Base-by-base conservation (phyloP, 2,888 invertebrate genomes). In the Caenorhabditis sp. region DNA sequence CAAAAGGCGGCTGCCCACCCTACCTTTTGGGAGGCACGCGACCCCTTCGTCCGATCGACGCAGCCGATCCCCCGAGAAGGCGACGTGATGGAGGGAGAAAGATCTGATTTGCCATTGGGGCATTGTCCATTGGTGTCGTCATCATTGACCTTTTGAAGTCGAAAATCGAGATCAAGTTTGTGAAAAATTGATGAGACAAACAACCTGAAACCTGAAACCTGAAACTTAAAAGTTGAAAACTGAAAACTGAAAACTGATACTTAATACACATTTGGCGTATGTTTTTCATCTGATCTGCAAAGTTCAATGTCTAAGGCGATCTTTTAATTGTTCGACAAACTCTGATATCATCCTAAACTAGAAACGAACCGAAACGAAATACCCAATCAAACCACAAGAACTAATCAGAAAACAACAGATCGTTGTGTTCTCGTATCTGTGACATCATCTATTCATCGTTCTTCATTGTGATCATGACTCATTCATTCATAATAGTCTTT, bases 1-100 rank as follows among this genome's bases (percentile, higher is more conserved):
- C 72, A 55, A 74, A 74, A 74, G 72, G 67, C 74, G 74, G 74
- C 76, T 76, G 67, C 76, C 76, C 76, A 67, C 60, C 76, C 76
- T 76, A 74, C 74, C 74, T 74, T 55, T 26, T 55, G 40, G 47
- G 47, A 67, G 67, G 67, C 76, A 76, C 76, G 76, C 76, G 76
- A 74, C 76, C 76, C 61, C 76, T 47, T 53, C 62, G 55, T 37
- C 15, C 40, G 40, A 67, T 22, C 67, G 40, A 68, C 32, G 18
- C 47, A 37, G 51, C 32, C 58, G 51, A 60, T n/a, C 60, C 58
- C 51, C 37, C 35, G 60, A 50, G 11, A 20, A 51, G n/a, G n/a
- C n/a, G n/a, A n/a, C n/a, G n/a, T n/a, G n/a, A 26, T 47, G 50
- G 13, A 40, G 40, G 32, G 15, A 28, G 11, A 20, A 35, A 40